phyloP scores from a whole-genome alignment of 2,888 invertebrate genomes.

The Zaprionus bogoriensis region DNA sequence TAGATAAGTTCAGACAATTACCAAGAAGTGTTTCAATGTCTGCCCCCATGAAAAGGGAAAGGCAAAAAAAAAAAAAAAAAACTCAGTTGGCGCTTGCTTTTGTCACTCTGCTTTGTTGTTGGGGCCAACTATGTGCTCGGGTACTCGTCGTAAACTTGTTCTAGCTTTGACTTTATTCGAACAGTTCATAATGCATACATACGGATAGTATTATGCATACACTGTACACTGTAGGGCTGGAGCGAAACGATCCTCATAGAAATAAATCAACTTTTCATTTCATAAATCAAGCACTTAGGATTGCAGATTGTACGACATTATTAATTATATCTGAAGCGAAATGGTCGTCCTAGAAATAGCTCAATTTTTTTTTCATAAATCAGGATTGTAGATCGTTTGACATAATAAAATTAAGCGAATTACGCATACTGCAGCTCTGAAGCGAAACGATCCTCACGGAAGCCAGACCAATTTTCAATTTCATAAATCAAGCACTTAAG shows the following conservation, averaged over 20 bases:
- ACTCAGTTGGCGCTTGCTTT: conserved; percentile 51
- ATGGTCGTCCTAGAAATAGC: no score
- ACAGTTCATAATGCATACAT: conserved; percentile 43
- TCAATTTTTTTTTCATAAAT: no score
- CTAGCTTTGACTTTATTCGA: conserved; percentile 43
- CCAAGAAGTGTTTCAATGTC: conserved; percentile 46
- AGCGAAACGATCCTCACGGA: background rate
- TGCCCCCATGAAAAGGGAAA: conserved; percentile 54
- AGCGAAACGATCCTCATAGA: background rate
- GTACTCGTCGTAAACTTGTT: conserved; percentile 59
- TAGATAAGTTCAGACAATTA: conserved; percentile 48
- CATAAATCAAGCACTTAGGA: background rate
- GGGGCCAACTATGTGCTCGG: conserved; percentile 35
- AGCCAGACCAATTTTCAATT: background rate
- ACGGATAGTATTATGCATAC: conserved; percentile 11
- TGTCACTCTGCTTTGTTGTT: conserved; percentile 41
- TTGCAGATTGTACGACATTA: background rate
- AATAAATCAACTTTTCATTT: background rate
- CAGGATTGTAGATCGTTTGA: no score
- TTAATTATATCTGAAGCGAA: no score
- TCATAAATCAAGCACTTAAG: background rate
- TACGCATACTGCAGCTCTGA: conserved; percentile 44
- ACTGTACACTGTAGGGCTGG: conserved; percentile 33
- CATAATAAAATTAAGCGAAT: conserved; percentile 10
- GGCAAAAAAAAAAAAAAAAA: conserved; percentile 43